Conservation (phyloP, 2,113 vertebrate genomes). For the Silurus glanis region DNA sequence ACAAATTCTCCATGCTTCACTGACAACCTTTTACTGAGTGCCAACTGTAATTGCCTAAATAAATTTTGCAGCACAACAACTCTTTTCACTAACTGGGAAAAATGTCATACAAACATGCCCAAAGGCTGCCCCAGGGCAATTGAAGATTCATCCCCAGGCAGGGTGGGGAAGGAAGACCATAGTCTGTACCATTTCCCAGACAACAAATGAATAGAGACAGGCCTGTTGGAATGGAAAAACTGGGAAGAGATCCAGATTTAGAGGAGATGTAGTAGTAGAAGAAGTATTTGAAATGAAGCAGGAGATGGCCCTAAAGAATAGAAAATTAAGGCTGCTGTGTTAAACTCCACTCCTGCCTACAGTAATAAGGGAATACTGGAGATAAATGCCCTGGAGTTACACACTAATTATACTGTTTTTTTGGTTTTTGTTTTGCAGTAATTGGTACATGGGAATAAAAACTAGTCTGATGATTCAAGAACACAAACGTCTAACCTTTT, state of each 20-base stretch:
- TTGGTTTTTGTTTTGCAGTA: not conserved
- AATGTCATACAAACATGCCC: slow-evolving; percentile 33
- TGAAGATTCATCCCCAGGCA: slow-evolving; percentile 1
- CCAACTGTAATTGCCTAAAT: slow-evolving; percentile 10
- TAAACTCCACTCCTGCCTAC: not conserved
- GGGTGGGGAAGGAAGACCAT: slow-evolving; percentile 47
- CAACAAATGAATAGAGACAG: slow-evolving; percentile 19
- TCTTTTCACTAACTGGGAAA: slow-evolving; percentile 28
- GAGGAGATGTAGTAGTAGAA: not conserved
- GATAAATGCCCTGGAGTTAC: slow-evolving; percentile 12
- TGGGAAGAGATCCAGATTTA: slow-evolving; percentile 31
- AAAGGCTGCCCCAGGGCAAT: not conserved
- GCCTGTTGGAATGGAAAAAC: slow-evolving; percentile 16
- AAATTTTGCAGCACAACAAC: slow-evolving; percentile 20
- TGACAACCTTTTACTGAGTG: not conserved
- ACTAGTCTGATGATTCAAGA: not conserved
- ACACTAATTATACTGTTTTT: slow-evolving; percentile 19
- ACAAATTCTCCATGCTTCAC: slow-evolving; percentile 2
- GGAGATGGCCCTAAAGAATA: slow-evolving; percentile 35
- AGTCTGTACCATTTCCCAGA: slow-evolving; percentile 40
- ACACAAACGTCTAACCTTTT: not conserved
- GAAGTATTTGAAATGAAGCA: not conserved
- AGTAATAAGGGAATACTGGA: slow-evolving; percentile 16
- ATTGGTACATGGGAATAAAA: not conserved
- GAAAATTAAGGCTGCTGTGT: not conserved